Evolutionary conservation across 2,797 vertebrate genomes (phyloP).

Genomic region (Serranus cabrilla): DNA sequence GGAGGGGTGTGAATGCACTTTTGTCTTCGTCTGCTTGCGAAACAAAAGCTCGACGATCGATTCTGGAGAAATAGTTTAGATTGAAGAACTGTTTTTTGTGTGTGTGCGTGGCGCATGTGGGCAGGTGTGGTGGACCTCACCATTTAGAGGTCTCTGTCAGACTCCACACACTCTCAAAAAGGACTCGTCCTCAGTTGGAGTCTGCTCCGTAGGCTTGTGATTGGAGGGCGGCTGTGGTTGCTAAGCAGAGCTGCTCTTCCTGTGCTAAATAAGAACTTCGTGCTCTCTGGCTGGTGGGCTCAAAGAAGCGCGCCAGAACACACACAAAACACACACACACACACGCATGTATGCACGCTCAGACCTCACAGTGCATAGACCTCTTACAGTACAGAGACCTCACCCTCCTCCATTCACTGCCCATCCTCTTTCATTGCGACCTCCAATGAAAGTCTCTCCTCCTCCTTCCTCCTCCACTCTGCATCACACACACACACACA

Average conservation of each 20-base stretch:
- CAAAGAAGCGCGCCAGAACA: slow-evolving; percentile 80
- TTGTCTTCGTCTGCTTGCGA: slow-evolving; percentile 30
- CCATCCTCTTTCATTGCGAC: slow-evolving; percentile 71
- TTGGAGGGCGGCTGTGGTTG: slow-evolving; percentile 87
- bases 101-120: slow-evolving; percentile 54
- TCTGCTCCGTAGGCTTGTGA: slow-evolving; percentile 82
- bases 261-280: slow-evolving; percentile 89
- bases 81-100: slow-evolving; percentile 28
- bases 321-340: slow-evolving; percentile 39
- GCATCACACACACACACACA: slow-evolving; percentile 54
- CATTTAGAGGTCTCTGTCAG: slow-evolving; percentile 73
- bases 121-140: slow-evolving; percentile 62
- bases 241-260: slow-evolving; percentile 90
- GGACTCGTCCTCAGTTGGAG: slow-evolving; percentile 78
- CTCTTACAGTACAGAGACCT: slow-evolving; percentile 73
- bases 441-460: slow-evolving; percentile 54
- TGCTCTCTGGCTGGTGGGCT: slow-evolving; percentile 87
- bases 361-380: slow-evolving; percentile 61
- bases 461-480: slow-evolving; percentile 53
- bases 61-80: slow-evolving; percentile 4
- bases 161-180: slow-evolving; percentile 69
- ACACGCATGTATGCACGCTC: slow-evolving; percentile 17
- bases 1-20: slow-evolving; percentile 23
- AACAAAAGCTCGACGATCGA: slow-evolving; percentile 32
- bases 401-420: slow-evolving; percentile 65